Evolutionary conservation across 2,888 invertebrate genomes (phyloP).

Genomic region (Cosmia pyralina): DNA sequence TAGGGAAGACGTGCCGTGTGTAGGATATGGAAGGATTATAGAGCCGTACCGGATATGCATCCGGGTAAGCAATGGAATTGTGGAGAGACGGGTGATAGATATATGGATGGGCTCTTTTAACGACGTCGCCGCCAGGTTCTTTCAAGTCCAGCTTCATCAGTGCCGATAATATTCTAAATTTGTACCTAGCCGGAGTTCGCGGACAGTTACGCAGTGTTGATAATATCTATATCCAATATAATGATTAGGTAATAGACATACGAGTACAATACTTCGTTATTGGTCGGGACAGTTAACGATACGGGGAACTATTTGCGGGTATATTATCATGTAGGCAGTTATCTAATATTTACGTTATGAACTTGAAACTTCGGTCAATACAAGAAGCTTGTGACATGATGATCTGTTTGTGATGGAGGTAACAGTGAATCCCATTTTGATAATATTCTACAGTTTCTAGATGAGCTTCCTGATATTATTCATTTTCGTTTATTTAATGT

Average conservation of each 20-base stretch:
- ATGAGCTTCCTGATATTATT: not conserved
- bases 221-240: constrained; percentile 21
- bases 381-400: not conserved
- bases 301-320: constrained; percentile 6
- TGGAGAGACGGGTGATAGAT: too few species aligned
- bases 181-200: not conserved
- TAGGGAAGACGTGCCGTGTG: too few species aligned
- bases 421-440: not conserved
- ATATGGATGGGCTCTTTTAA: too few species aligned
- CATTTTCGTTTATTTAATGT: not conserved
- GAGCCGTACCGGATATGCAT: too few species aligned
- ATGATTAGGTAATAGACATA: constrained; percentile 28
- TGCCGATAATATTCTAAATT: not conserved
- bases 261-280: constrained; percentile 35
- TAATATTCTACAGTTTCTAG: not conserved
- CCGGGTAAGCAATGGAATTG: too few species aligned
- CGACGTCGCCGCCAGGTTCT: too few species aligned
- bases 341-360: not conserved
- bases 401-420: not conserved
- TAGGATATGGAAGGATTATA: too few species aligned
- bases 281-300: not conserved
- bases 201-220: constrained; percentile 11
- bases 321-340: not conserved
- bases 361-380: not conserved
- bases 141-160: too few species aligned